These are phyloP conservation scores for Eulacestoma nigropectus DNA, from an alignment of 2,113 vertebrate genomes.

Conservation along the genomic window DNA sequence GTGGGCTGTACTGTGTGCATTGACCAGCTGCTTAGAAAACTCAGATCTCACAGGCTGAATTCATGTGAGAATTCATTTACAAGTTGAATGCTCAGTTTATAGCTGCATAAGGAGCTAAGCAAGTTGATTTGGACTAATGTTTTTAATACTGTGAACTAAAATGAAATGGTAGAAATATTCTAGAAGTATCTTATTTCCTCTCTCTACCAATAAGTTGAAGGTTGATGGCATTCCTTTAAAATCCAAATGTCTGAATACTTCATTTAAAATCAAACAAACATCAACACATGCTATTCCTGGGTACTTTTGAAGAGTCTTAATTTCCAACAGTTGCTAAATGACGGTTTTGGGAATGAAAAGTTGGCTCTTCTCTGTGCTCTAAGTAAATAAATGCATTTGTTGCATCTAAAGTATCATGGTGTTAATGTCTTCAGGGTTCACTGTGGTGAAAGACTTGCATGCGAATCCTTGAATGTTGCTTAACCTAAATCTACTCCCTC, in stretches of 20 bases:
- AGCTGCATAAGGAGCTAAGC: not conserved
- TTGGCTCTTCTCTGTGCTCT: not conserved
- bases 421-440: not conserved
- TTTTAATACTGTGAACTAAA: slow-evolving; percentile 19
- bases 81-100: not conserved
- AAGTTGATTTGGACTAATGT: not conserved
- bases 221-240: not conserved
- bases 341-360: not conserved
- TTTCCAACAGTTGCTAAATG: not conserved
- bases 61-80: not conserved
- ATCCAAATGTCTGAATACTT: not conserved
- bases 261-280: not conserved
- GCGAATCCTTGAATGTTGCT: not conserved
- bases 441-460: not conserved
- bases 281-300: not conserved
- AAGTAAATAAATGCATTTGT: not conserved
- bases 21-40: not conserved
- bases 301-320: not conserved
- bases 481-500: not conserved
- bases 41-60: not conserved
- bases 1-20: not conserved
- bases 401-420: not conserved
- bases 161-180: slow-evolving; percentile 4
- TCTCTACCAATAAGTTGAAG: not conserved
- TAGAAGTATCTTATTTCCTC: not conserved